A percentile compares a stretch with the other conserved stretches of the same genome.
These are phyloP conservation scores for Cenopis cana DNA, from an alignment of 2,888 invertebrate species.

Conservation along the genomic window DNA sequence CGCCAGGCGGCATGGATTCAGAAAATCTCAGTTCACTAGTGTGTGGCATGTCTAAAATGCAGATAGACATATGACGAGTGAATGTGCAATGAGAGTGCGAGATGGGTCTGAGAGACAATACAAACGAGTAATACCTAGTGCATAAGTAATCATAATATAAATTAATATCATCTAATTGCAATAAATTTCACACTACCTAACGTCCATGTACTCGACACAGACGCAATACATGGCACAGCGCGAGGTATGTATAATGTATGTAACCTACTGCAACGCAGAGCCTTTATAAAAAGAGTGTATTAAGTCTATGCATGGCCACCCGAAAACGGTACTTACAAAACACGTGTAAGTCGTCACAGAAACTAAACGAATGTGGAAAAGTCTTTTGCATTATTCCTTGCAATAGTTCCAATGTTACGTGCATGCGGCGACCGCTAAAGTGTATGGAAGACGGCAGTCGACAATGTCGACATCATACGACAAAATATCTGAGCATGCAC, in stretches of 20 bases:
- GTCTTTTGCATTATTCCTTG: too few species aligned
- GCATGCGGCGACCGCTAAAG: too few species aligned
- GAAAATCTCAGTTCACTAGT: constrained; percentile 79
- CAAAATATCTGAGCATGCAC: not conserved
- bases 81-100: constrained; percentile 24
- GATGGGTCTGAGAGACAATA: not conserved
- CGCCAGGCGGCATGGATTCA: constrained; percentile 72
- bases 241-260: too few species aligned
- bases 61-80: constrained; percentile 46
- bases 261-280: not conserved
- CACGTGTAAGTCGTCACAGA: not conserved
- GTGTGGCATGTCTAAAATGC: constrained; percentile 77
- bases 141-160: not conserved
- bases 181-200: constrained; percentile 7
- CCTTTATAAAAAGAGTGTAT: not conserved
- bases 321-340: not conserved
- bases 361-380: not conserved
- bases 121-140: not conserved
- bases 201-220: too few species aligned
- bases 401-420: too few species aligned
- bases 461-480: not conserved
- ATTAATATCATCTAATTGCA: not conserved
- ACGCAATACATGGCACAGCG: not conserved
- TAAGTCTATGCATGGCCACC: not conserved
- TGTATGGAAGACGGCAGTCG: too few species aligned